These are phyloP conservation scores for Caenorhabditis sp. DNA, from an alignment of 2,888 invertebrate species.

Conservation along the genomic window DNA sequence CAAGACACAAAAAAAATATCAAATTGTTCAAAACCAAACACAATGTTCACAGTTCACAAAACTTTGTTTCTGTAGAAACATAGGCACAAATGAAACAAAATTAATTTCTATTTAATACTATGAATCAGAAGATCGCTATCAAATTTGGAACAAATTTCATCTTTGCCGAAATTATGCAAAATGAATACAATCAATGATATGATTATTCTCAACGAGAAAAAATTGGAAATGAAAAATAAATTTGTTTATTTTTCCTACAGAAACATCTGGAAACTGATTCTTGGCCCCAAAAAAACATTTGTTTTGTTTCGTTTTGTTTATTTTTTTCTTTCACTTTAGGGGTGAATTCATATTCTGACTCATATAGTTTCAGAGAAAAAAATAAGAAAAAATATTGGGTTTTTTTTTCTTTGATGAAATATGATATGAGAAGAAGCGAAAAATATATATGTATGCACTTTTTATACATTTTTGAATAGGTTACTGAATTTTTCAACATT, in stretches of 20 bases:
- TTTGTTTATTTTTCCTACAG: neutral
- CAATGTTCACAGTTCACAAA: too few relatives aligned
- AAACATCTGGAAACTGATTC: neutral
- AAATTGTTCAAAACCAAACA: too few relatives aligned
- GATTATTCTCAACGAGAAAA: neutral
- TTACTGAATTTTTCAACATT: neutral
- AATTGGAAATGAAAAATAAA: neutral
- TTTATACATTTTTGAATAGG: constrained; percentile 1
- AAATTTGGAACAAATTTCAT: neutral
- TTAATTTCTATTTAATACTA: neutral
- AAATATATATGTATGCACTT: neutral
- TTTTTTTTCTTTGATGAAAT: neutral
- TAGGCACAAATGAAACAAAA: neutral
- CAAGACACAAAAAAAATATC: too few relatives aligned
- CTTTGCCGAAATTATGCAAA: neutral
- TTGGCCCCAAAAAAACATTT: neutral
- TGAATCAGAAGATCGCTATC: neutral
- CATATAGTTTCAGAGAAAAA: neutral
- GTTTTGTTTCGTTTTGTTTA: neutral
- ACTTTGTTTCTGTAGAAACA: too few relatives aligned
- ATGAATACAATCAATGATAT: neutral
- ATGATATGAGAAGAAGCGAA: neutral
- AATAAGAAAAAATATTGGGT: neutral
- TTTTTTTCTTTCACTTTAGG: neutral
- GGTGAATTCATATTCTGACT: neutral